Percentiles rank a stretch among this genome's conserved stretches.
These are phyloP conservation scores for Fabriciana adippe DNA, from an alignment of 2,888 invertebrate genomes.

Conservation along the genomic window DNA sequence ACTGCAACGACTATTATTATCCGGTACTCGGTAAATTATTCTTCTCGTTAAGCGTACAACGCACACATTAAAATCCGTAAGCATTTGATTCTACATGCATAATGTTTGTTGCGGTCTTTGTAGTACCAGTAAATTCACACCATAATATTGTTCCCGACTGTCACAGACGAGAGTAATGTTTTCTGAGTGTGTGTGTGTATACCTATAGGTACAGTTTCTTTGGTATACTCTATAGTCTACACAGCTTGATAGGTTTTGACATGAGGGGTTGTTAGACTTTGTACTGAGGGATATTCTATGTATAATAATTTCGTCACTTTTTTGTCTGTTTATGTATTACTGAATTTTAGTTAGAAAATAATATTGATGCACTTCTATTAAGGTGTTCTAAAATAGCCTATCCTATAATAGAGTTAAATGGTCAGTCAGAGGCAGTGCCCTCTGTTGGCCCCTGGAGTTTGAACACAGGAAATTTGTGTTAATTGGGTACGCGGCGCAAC, in stretches of 20 bases:
- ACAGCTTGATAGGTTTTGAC: too few relatives aligned
- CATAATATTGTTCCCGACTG: too few relatives aligned
- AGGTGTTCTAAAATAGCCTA: constrained; percentile 18
- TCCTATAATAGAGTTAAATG: constrained; percentile 37
- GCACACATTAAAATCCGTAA: constrained; percentile 3
- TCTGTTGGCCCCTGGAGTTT: constrained; percentile 55
- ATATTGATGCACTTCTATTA: constrained; percentile 19
- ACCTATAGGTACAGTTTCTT: too few relatives aligned
- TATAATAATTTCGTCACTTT: too few relatives aligned
- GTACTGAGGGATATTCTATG: too few relatives aligned
- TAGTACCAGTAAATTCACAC: background rate
- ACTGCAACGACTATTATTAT: constrained; percentile 15
- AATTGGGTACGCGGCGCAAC: constrained; percentile 64
- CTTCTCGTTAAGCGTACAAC: constrained; percentile 3
- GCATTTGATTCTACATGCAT: background rate
- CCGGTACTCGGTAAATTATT: constrained; percentile 3
- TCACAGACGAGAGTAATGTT: too few relatives aligned
- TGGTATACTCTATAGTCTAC: too few relatives aligned
- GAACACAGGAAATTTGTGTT: constrained; percentile 78
- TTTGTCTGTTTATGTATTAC: too few relatives aligned
- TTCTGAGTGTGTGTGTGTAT: too few relatives aligned
- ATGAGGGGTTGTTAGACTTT: too few relatives aligned
- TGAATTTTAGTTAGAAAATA: background rate
- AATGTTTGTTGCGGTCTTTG: background rate
- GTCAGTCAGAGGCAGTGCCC: constrained; percentile 56